Conservation (phyloP, 2,888 invertebrate genomes). For the Oxytorus armatus region DNA sequence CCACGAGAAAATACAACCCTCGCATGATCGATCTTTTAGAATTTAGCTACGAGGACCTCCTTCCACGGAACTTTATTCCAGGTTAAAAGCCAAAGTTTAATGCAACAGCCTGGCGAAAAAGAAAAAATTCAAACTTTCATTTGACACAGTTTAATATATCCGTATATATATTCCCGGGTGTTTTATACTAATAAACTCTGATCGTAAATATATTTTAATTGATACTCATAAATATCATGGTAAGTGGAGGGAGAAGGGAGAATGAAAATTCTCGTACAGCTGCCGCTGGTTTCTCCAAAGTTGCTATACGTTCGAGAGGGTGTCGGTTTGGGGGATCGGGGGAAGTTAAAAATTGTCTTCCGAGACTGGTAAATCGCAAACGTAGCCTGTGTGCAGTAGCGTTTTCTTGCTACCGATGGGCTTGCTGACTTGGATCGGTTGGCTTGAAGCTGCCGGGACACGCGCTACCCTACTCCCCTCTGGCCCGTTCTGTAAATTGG, state of each 20-base stretch:
- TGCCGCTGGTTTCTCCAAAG: conserved; percentile 51
- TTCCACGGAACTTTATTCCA: no score
- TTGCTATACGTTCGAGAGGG: conserved; percentile 63
- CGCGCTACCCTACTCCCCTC: conserved; percentile 40
- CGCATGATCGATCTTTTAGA: no score
- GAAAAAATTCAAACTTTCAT: no score
- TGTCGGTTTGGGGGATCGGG: conserved; percentile 47
- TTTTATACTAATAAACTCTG: conserved; percentile 22
- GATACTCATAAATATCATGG: conserved; percentile 52
- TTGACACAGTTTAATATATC: no score
- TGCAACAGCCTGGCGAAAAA: no score
- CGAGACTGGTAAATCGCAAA: conserved; percentile 46
- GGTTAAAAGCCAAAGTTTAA: no score
- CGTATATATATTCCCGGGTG: no score
- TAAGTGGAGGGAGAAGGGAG: conserved; percentile 5
- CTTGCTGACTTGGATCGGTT: conserved; percentile 40
- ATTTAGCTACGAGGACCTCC: no score
- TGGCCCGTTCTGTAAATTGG: conserved; percentile 82
- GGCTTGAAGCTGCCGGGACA: conserved; percentile 46
- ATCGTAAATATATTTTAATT: conserved; percentile 49
- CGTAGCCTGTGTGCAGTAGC: conserved; percentile 48
- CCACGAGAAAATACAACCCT: no score
- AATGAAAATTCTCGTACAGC: conserved; percentile 53
- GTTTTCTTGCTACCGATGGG: conserved; percentile 37
- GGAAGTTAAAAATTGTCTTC: conserved; percentile 72